These are phyloP conservation scores for Aricia artaxerxes DNA, from an alignment of 2,888 invertebrate genomes.

Conservation along the genomic window DNA sequence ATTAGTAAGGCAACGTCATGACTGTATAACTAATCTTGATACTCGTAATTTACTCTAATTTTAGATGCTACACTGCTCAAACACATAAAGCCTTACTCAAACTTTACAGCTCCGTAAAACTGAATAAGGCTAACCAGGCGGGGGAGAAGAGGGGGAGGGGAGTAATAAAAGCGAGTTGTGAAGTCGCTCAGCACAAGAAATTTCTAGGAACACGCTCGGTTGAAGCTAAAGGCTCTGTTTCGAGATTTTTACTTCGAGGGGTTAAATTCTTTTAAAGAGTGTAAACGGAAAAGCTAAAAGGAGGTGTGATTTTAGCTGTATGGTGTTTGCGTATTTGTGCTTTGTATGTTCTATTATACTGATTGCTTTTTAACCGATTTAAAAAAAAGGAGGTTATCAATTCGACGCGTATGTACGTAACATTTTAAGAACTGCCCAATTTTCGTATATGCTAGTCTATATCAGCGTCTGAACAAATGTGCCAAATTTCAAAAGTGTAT, in stretches of 20 bases:
- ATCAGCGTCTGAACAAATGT: too few relatives aligned
- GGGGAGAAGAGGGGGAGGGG: background rate
- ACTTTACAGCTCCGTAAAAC: conserved; percentile 20
- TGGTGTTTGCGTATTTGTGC: background rate
- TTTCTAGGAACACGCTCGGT: background rate
- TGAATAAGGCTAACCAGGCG: conserved; percentile 8
- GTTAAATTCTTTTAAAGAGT: background rate
- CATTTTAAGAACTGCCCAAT: too few relatives aligned
- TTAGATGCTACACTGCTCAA: conserved; percentile 6
- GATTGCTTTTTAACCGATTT: background rate
- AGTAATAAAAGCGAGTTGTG: background rate
- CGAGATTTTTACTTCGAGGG: background rate
- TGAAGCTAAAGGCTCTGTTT: conserved; percentile 1
- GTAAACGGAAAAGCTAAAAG: background rate
- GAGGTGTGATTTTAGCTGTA: background rate
- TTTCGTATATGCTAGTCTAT: too few relatives aligned
- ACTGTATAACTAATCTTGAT: background rate
- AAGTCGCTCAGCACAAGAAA: conserved; percentile 13
- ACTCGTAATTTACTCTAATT: conserved; percentile 11
- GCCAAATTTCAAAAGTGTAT: too few relatives aligned
- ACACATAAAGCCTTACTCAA: conserved; percentile 4
- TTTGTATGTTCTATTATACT: background rate
- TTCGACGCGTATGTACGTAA: too few relatives aligned
- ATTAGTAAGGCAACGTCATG: background rate
- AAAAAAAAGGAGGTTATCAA: too few relatives aligned